Evolutionary conservation across 2,888 invertebrate genomes (phyloP), one percentile per base, ranked within the genome.

Genomic region (Pollenia angustigena): DNA sequence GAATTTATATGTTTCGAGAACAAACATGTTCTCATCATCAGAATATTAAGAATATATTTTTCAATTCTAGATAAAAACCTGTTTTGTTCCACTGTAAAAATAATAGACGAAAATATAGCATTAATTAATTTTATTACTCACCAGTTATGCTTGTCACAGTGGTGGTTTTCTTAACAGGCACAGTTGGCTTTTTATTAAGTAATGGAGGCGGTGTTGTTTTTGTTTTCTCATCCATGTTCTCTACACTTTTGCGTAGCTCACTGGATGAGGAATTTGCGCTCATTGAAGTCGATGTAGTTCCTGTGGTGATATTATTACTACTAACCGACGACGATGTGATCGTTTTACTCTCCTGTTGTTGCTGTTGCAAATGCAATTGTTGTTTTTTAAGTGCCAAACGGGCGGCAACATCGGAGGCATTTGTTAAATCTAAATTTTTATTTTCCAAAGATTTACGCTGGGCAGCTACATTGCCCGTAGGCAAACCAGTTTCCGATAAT

Each of bases 151-250:
- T 92, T 8, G 95, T 94, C 9, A 95, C 95, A 0, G 96, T 95
- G 0, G 96, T 95, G 80, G 96, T 95, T 90, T 96, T 96, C 92
- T 96, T 96, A 54, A 95, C 93, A 88, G 96, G 95, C 91, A 96
- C 95, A 69, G 94, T 94, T 10, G 96, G 96, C 92, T 96, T 96
- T 89, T 95, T 95, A 69, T 93, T 93, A 56, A 94, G 93, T 87
- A 94, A 92, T 46, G 94, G 94, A n/a, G 94, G 94, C 54, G 94
- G 93, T 83, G 93, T 92, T 11, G 91, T 91, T 88, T 93, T 92
- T 81, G 92, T 90, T 89, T 93, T 92, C 68, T 93, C 93, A 89
- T 94, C 94, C 88, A 92, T 88, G 88, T 90, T 93, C 85, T 94
- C 93, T 85, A 92, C 88, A 85, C 92, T 93, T 88, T 92, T 93